phyloP scores from a whole-genome alignment of 1,140 invertebrate genomes.

The Pogonus chalceus region DNA sequence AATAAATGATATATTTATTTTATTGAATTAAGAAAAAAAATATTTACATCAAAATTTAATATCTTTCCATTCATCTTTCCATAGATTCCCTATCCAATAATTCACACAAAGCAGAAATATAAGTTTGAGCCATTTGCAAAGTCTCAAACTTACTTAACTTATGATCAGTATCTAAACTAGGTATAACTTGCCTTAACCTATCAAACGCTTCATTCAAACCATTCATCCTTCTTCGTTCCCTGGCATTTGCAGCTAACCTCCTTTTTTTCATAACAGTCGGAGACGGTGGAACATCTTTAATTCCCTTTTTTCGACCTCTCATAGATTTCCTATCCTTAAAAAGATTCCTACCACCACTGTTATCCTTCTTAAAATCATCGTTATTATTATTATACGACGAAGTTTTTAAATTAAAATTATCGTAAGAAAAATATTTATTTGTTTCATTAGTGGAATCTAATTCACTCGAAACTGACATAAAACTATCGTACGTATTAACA shows the following conservation, averaged over 20 bases:
- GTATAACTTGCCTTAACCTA: slow-evolving; percentile 65
- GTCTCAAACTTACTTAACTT: slow-evolving; percentile 82
- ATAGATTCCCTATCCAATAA: slow-evolving; percentile 34
- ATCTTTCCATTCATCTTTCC: neutral
- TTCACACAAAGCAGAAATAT: slow-evolving; percentile 64
- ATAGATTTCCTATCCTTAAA: neutral
- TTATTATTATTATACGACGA: neutral
- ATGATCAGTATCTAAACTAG: slow-evolving; percentile 61
- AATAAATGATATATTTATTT: too few relatives aligned
- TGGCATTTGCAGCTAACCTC: slow-evolving; percentile 64
- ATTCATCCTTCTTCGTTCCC: slow-evolving; percentile 71
- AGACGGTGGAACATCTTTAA: slow-evolving; percentile 36
- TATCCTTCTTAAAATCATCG: neutral
- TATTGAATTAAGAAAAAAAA: neutral
- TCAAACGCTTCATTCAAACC: slow-evolving; percentile 76
- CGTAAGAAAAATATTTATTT: neutral
- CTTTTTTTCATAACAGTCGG: slow-evolving; percentile 50
- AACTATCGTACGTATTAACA: slow-evolving; percentile 24
- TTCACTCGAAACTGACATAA: slow-evolving; percentile 17
- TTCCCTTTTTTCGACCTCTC: slow-evolving; percentile 18
- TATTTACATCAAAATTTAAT: slow-evolving; percentile 2
- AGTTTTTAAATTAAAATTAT: neutral
- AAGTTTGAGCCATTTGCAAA: slow-evolving; percentile 79
- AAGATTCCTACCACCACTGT: neutral
- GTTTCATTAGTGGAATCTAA: neutral